phyloP scores from a whole-genome alignment of 1,140 invertebrate species.

The Idris sp. region DNA sequence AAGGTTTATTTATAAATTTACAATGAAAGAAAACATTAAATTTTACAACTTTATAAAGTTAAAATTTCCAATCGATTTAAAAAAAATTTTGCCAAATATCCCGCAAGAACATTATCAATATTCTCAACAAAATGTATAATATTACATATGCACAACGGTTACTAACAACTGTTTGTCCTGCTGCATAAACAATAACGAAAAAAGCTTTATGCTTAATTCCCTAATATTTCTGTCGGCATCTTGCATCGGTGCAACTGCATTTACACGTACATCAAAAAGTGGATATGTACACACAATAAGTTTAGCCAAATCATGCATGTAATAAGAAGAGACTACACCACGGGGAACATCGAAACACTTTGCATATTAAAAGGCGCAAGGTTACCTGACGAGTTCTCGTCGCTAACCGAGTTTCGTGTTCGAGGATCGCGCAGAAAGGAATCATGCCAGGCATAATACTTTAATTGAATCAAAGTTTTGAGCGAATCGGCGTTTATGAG shows the following conservation, averaged over 20 bases:
- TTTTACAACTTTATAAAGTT: too few relatives aligned
- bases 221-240: too few relatives aligned
- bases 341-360: constrained; percentile 64
- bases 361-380: constrained; percentile 72
- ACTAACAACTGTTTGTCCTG: too few relatives aligned
- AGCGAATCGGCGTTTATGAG: constrained; percentile 44
- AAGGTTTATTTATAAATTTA: too few relatives aligned
- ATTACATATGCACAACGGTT: too few relatives aligned
- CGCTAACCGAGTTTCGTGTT: constrained; percentile 10
- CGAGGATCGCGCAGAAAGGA: constrained; percentile 28
- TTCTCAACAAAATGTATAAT: too few relatives aligned
- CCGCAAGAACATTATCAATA: too few relatives aligned
- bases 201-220: too few relatives aligned
- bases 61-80: too few relatives aligned
- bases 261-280: constrained; percentile 38
- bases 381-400: constrained; percentile 56
- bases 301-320: constrained; percentile 56
- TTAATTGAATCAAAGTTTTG: constrained; percentile 60
- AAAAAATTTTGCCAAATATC: too few relatives aligned
- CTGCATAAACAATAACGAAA: too few relatives aligned
- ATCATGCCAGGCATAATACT: constrained; percentile 46
- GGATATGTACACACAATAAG: constrained; percentile 41
- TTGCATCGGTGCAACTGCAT: constrained; percentile 13
- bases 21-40: too few relatives aligned
- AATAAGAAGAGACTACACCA: constrained; percentile 56